These are phyloP conservation scores for Setophaga coronata DNA, from an alignment of 2,113 vertebrate species.

Conservation along the genomic window DNA sequence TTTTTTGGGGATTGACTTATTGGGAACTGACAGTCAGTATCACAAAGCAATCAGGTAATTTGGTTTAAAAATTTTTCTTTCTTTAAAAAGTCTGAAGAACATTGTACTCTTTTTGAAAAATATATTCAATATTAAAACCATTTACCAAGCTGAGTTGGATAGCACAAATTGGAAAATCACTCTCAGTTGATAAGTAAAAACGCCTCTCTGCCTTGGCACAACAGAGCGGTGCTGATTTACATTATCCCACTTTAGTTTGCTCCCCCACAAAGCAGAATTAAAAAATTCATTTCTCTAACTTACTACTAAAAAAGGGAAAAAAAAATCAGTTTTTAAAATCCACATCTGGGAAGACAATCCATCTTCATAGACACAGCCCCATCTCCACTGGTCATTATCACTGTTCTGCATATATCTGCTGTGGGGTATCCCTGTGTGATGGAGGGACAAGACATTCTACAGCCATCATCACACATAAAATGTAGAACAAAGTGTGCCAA, in stretches of 20 bases:
- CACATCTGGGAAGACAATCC: neutral
- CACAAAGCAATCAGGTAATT: neutral
- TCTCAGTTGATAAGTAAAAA: neutral
- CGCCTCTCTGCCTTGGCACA: neutral
- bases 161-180: neutral
- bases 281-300: neutral
- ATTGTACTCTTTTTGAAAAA: neutral
- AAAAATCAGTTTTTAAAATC: neutral
- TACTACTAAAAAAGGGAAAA: neutral
- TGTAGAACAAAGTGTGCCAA: neutral
- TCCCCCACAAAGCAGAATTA: neutral
- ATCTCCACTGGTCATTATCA: neutral
- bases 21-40: neutral
- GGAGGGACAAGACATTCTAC: neutral
- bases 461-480: neutral
- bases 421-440: accelerated
- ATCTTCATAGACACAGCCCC: neutral
- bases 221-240: neutral
- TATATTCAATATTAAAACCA: neutral
- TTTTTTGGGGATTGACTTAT: neutral
- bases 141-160: neutral
- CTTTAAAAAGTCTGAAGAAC: neutral
- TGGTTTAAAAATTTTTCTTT: neutral
- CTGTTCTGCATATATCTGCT: neutral
- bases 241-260: neutral